Percentiles rank a stretch among this genome's conserved stretches.
Evolutionary conservation across 2,113 vertebrate genomes (phyloP).

Genomic region (Muscicapa adusta): DNA sequence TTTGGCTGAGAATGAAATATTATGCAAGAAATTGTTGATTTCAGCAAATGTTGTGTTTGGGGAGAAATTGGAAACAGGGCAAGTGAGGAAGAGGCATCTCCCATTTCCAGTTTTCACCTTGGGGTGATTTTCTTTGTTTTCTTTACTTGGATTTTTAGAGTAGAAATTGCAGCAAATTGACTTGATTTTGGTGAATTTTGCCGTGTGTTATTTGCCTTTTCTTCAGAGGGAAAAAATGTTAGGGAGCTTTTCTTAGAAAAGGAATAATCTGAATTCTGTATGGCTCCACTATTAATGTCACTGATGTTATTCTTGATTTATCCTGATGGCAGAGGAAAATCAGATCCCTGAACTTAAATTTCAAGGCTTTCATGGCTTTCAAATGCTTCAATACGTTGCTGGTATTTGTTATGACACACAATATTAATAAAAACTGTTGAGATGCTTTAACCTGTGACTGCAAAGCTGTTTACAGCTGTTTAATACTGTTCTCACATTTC

Average conservation of each 20-base stretch:
- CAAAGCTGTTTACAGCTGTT: conserved; percentile 20
- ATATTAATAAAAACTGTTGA: conserved; percentile 42
- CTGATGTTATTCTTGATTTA: conserved; percentile 8
- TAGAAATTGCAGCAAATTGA: neutral
- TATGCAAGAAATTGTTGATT: neutral
- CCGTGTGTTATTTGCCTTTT: neutral
- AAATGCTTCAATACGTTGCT: neutral
- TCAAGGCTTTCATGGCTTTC: neutral
- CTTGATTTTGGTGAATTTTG: neutral
- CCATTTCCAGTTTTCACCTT: neutral
- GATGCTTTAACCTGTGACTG: conserved; percentile 42
- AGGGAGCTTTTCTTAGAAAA: neutral
- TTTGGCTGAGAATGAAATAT: neutral
- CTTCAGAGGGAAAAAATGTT: neutral
- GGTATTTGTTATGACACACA: conserved; percentile 10
- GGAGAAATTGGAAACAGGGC: neutral
- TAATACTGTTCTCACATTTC: conserved; percentile 16
- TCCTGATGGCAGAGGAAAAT: neutral
- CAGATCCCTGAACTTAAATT: neutral
- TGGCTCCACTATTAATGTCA: neutral
- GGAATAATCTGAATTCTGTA: neutral
- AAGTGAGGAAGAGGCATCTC: neutral
- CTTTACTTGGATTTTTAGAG: neutral
- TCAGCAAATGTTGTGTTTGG: neutral
- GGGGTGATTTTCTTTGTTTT: neutral